Base-by-base conservation (phyloP, 2,113 vertebrate genomes). In the Lanius ludovicianus region DNA sequence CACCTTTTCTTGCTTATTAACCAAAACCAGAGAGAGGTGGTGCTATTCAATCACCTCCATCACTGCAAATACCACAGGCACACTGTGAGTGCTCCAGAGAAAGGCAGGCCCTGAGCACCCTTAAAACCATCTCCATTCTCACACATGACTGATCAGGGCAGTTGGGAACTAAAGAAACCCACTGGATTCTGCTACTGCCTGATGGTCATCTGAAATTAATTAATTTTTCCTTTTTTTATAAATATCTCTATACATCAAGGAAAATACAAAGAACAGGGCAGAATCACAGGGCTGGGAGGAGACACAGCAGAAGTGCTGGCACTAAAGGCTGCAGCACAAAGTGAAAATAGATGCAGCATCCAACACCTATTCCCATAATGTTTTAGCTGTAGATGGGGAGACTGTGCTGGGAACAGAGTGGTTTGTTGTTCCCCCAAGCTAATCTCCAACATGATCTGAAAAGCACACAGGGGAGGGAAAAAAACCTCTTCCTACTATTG, bases 1-100 rank as follows among this genome's bases (percentile, higher is more conserved):
- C 80, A 60, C 18, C 42, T 92, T 87, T 76, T 79, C 84, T 79
- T 46, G 16, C 25, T 89, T 90, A 63, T 84, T 89, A 78, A 84
- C 64, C 83, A 91, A 90, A 95, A 57, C 46, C 37, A 92, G 64
- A 67, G 24, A 1, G 7, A 84, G 47, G 41, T 52, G 69, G 35
- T 71, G 62, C 24, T 79, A 17, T 18, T 80, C 3, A 2, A 31
- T 41, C 79, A 44, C 39, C 22, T 57, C 7, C 12, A 4, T 19
- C 41, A 7, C 69, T 62, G 39, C 53, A 71, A 70, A 47, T 10
- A 8, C 24, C 41, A 10, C 3, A 15, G 46, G 44, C 50, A 41
- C 13, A 2, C 18, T 3, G 8, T 5, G 46, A 90, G 60, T 7
- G 42, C n/a, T n/a, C 42, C 8, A 30, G 37, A 46, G 15, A 59